Evolutionary conservation across 2,888 invertebrate genomes (phyloP).

Genomic region (Seladonia tumulorum): DNA sequence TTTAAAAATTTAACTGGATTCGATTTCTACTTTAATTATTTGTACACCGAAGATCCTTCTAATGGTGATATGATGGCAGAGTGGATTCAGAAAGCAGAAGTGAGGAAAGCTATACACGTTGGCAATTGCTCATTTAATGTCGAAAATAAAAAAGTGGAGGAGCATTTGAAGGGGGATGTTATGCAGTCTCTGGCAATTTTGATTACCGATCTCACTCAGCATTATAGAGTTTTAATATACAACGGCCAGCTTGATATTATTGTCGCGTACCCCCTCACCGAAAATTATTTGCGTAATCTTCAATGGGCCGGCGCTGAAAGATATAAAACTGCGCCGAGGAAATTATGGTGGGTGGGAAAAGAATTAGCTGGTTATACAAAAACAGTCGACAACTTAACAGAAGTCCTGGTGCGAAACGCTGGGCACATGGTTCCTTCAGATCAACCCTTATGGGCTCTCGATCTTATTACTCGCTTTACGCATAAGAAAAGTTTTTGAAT

Average conservation of each 20-base stretch:
- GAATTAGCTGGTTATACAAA: slow-evolving; percentile 84
- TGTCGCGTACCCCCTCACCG: slow-evolving; percentile 94
- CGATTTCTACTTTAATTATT: slow-evolving; percentile 90
- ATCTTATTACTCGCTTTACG: slow-evolving; percentile 83
- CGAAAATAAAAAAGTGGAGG: slow-evolving; percentile 88
- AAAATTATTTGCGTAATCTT: slow-evolving; percentile 89
- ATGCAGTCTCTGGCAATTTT: slow-evolving; percentile 92
- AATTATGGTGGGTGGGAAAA: slow-evolving; percentile 83
- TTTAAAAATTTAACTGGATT: slow-evolving; percentile 92
- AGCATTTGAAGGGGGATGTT: slow-evolving; percentile 90
- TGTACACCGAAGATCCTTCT: slow-evolving; percentile 87
- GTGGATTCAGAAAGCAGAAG: slow-evolving; percentile 87
- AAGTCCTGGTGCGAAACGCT: slow-evolving; percentile 84
- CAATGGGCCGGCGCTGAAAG: slow-evolving; percentile 84
- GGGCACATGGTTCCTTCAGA: slow-evolving; percentile 85
- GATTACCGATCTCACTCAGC: slow-evolving; percentile 88
- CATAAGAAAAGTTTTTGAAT: slow-evolving; percentile 77
- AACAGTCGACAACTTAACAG: slow-evolving; percentile 81
- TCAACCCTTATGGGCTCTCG: slow-evolving; percentile 85
- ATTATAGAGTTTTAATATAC: slow-evolving; percentile 92
- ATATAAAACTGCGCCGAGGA: slow-evolving; percentile 82
- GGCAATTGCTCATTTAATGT: slow-evolving; percentile 91
- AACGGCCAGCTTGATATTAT: slow-evolving; percentile 97
- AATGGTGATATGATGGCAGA: slow-evolving; percentile 86
- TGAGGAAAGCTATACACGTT: slow-evolving; percentile 92